Conservation (phyloP, 1,140 invertebrate species). For the Apis laboriosa region DNA sequence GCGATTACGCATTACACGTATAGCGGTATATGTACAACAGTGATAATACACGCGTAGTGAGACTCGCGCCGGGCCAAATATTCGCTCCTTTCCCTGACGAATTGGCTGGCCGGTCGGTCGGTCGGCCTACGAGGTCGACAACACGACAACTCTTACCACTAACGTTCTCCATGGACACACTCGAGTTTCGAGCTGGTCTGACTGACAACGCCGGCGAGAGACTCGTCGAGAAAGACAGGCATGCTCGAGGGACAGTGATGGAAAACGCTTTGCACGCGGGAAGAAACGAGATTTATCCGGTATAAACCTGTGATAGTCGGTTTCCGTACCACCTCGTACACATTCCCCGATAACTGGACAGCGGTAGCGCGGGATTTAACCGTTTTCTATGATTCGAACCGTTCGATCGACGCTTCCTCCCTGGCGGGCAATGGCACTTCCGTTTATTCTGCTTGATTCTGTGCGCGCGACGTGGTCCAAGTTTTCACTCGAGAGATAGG, state of each 20-base stretch:
- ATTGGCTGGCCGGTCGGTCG: neutral
- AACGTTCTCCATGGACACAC: slow-evolving; percentile 1
- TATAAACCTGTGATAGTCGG: slow-evolving; percentile 71
- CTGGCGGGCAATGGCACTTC: neutral
- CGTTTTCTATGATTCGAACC: slow-evolving; percentile 32
- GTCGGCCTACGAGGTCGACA: neutral
- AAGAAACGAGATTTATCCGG: slow-evolving; percentile 77
- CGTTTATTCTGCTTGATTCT: neutral
- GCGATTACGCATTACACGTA: neutral
- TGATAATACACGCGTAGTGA: slow-evolving; percentile 35
- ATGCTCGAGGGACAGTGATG: slow-evolving; percentile 11
- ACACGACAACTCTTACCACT: neutral
- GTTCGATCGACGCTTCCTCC: slow-evolving; percentile 6
- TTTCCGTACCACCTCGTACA: slow-evolving; percentile 69
- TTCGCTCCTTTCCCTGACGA: slow-evolving; percentile 41
- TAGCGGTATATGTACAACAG: neutral
- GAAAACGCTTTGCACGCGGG: slow-evolving; percentile 45
- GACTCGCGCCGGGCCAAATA: slow-evolving; percentile 53
- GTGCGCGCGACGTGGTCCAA: neutral
- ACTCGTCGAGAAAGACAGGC: slow-evolving; percentile 22
- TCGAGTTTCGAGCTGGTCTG: slow-evolving; percentile 14
- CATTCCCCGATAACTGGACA: slow-evolving; percentile 57
- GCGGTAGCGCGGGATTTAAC: slow-evolving; percentile 29
- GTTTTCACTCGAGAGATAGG: neutral
- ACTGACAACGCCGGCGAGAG: slow-evolving; percentile 35